Base-by-base conservation (phyloP, 2,113 vertebrate genomes). In the Felis chaus region DNA sequence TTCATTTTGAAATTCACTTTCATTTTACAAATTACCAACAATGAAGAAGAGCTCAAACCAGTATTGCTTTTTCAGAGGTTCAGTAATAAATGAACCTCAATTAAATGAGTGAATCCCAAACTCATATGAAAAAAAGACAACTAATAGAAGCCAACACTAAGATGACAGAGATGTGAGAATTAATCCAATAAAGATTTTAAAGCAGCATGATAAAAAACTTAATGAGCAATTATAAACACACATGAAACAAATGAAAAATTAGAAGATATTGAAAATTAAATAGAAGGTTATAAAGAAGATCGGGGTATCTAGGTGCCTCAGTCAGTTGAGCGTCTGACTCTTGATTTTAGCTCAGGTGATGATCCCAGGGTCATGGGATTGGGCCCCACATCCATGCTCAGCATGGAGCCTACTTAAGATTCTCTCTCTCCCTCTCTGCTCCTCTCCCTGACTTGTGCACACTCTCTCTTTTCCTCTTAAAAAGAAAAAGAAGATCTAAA, bases 171-270 rank as follows among this genome's bases (percentile, higher is more conserved):
- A 82, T 73, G 19, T 89, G 63, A 76, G 33, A 90, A 90, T 61
- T 23, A 83, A 83, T 27, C 45, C 83, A 68, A 50, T 25, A 50
- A 53, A 48, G 18, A 61, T 13, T 85, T 90, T 65, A 85, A 80
- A 71, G n/a, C 41, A 90, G 21, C 63, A 65, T 63, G 86, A 93
- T 53, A 82, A 93, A 87, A 96, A 31, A 13, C 39, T 63, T 96
- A 63, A 84, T 3, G 61, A 79, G 7, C 61, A 69, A 45, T 27
- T 68, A 68, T 10, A 89, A 91, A 92, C 25, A 39, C 31, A 57
- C 23, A 57, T 50, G 9, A 83, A 61, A 89, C 68, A 65, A 79
- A 71, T 12, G 29, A 39, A 85, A 90, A 71, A 69, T 8, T 50
- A 79, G 33, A 63, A 68, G 36, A 66, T 23, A 15, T 90, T 65